Base-by-base conservation (phyloP, 2,113 vertebrate species). In the Mustela lutreola region DNA sequence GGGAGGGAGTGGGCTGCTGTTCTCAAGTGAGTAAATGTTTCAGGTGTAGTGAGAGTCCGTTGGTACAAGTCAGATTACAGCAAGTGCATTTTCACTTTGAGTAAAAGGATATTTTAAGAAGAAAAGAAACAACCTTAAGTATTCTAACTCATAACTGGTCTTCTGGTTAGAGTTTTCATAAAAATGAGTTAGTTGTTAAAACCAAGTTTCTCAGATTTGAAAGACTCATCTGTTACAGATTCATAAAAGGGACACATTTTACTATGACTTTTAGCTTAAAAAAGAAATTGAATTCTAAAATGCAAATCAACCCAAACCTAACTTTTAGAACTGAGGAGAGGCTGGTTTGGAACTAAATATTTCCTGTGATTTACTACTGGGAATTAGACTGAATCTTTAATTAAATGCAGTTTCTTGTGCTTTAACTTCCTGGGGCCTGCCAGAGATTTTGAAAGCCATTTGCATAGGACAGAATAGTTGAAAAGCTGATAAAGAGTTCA, bases 91-190 rank as follows among this genome's bases (percentile, higher is more conserved):
- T 98, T 98, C 97, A 96, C 79, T 97, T 97, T 89, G 92, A 98
- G 94, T 97, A 95, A 91, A 97, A 91, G 93, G 96, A 63, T 98
- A 96, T 97, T 98, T 97, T 98, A 98, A 97, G 97, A 84, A 97
- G 84, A 65, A 96, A 91, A 95, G 81, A 97, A 84, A 36, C 60
- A 91, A n/a, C 75, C 36, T 92, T 91, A 81, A 63, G 75, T 53
- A 18, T 93, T 98, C 91, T 96, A 96, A 96, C 45, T 97, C 95
- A 93, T 83, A 97, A 81, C 95, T 95, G 42, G 45, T 94, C 67
- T 84, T 98, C 82, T 97, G 86, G 53, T 93, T 97, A 95, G 86
- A 75, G 81, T 91, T 97, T 98, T 96, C 80, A 96, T 96, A 96
- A 94, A 94, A 94, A 87, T 53, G 62, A 10, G 45, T 88, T 33